Evolutionary conservation across 2,113 vertebrate genomes (phyloP).

Genomic region (Brevimyrus niger): DNA sequence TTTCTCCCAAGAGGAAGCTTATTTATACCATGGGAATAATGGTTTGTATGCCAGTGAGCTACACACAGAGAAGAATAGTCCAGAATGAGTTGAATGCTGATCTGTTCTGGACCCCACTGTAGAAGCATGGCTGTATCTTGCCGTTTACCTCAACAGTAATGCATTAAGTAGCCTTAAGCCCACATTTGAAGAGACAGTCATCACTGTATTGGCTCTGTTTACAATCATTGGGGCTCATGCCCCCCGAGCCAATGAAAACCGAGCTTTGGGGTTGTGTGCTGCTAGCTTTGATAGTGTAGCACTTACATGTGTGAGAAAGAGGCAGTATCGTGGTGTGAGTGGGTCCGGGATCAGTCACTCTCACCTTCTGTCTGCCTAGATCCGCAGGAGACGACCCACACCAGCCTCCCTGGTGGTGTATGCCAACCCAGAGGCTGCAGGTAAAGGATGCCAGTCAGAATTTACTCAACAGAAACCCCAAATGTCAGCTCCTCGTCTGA

Average conservation of each 20-base stretch:
- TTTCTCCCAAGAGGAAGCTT: background rate
- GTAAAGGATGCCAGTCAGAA: conserved; percentile 46
- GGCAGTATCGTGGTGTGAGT: background rate
- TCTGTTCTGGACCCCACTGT: background rate
- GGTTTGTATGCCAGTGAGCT: background rate
- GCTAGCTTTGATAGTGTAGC: background rate
- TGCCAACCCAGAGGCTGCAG: conserved; percentile 66
- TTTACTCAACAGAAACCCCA: background rate
- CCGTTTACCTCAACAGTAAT: background rate
- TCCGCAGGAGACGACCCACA: conserved; percentile 78
- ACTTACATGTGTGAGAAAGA: background rate
- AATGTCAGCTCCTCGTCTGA: background rate
- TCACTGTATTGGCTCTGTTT: background rate
- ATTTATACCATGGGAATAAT: background rate
- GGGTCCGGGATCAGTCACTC: background rate
- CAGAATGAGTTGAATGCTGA: background rate
- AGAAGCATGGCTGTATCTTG: background rate
- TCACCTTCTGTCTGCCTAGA: conserved; percentile 50
- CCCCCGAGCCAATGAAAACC: background rate
- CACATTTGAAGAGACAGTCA: background rate
- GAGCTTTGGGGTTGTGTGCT: background rate
- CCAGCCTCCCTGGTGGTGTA: conserved; percentile 79
- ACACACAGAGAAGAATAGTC: background rate
- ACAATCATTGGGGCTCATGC: background rate
- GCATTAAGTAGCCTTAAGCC: background rate